These are phyloP conservation scores for Pagetopsis macropterus DNA, from an alignment of 2,797 vertebrate species.

Conservation along the genomic window DNA sequence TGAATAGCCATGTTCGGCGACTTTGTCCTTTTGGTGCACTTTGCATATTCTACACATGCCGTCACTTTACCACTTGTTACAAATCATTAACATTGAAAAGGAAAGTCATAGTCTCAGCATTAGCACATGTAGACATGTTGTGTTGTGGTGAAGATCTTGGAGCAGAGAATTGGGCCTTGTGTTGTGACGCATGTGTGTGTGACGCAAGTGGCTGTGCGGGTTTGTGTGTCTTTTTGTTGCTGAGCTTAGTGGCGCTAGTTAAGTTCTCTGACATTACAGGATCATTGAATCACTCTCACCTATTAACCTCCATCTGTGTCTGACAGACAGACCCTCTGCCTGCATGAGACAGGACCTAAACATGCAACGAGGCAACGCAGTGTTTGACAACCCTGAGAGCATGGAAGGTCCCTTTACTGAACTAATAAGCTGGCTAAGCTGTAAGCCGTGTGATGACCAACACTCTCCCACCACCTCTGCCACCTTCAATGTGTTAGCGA, in stretches of 20 bases:
- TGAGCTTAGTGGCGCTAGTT: slow-evolving; percentile 42
- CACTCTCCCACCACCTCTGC: slow-evolving; percentile 79
- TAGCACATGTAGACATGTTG: slow-evolving; percentile 47
- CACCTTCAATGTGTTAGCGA: slow-evolving; percentile 73
- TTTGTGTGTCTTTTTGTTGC: slow-evolving; percentile 44
- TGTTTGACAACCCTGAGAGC: slow-evolving; percentile 65
- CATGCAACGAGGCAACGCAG: slow-evolving; percentile 44
- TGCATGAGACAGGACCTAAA: slow-evolving; percentile 45
- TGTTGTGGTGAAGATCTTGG: slow-evolving; percentile 66
- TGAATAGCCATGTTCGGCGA: slow-evolving; percentile 58
- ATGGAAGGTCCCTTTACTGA: slow-evolving; percentile 61
- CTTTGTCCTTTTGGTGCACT: slow-evolving; percentile 64
- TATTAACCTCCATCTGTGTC: slow-evolving; percentile 57
- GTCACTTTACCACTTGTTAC: slow-evolving; percentile 60
- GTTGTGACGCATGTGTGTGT: slow-evolving; percentile 30
- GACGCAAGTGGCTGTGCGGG: slow-evolving; percentile 22
- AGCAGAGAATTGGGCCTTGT: slow-evolving; percentile 33
- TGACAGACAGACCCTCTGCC: slow-evolving; percentile 54
- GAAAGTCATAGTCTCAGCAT: slow-evolving; percentile 54
- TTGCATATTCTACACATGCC: slow-evolving; percentile 63
- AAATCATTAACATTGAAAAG: slow-evolving; percentile 62
- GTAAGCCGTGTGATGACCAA: slow-evolving; percentile 71
- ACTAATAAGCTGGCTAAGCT: slow-evolving; percentile 76
- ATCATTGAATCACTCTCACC: slow-evolving; percentile 63
- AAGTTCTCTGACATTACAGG: slow-evolving; percentile 48